Evolutionary conservation across 2,113 vertebrate genomes (phyloP), one percentile per base, ranked within the genome.

Genomic region (Astatoreochromis straeleni): DNA sequence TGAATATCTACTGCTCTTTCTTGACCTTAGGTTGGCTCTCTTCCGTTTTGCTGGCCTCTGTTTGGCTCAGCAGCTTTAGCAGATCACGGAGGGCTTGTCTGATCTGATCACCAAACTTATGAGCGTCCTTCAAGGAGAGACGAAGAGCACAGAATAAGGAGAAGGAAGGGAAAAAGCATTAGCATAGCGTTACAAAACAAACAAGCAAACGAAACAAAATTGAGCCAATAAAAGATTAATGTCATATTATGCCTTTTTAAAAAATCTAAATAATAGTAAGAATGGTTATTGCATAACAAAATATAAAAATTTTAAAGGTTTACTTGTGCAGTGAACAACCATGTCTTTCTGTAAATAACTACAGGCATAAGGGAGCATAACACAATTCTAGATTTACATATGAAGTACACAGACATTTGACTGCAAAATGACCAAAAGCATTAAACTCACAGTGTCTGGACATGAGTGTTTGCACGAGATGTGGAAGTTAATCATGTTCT

Each of bases 391-490:
- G 42, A 47, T 73, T 73, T 45, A 73, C 68, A 29, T 11, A 73
- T 47, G 40, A 47, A 73, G 21, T 47, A 47, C 4, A 70, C 38
- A 29, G 40, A 73, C 13, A 26, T 73, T 73, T 47, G 40, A 45
- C 11, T 26, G 45, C 40, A 73, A 45, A 45, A 45, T 73, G 21
- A 73, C 68, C 33, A 73, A 45, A 42, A 42, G 65, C 33, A 65
- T 84, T 49, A 24, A 80, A 95, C 97, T 95, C 80, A 98, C 98
- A 82, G 98, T 98, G 53, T 97, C 95, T 38, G 95, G 89, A 93
- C 97, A 97, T 3, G 98, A 98, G 84, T 96, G 93, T 89, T 97
- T 98, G 97, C 97, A 97, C 3, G 98, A 97, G 92, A 98, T 94
- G 90, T 98, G 98, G 89, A 98, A 97, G 89, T 96, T 97, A 63